These are phyloP conservation scores for Spermophilus dauricus DNA, from an alignment of 2,113 vertebrate species.

Conservation along the genomic window DNA sequence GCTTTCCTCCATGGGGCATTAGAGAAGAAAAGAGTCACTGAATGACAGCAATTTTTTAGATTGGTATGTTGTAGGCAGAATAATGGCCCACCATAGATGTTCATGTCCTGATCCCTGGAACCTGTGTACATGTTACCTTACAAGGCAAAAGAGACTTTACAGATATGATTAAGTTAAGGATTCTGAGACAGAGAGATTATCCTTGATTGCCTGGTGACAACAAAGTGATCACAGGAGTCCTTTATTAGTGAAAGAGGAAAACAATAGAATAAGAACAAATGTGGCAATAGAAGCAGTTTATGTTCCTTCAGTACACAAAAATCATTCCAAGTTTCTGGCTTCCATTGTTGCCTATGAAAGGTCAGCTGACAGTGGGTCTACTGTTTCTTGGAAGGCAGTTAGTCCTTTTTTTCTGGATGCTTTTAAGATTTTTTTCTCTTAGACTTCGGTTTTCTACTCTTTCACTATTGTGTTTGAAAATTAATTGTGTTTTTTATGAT, in stretches of 20 bases:
- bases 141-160: not conserved
- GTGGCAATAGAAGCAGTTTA: not conserved
- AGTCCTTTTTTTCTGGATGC: not conserved
- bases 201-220: not conserved
- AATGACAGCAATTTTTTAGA: not conserved
- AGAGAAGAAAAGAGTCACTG: not conserved
- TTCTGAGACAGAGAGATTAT: not conserved
- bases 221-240: not conserved
- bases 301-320: conserved; percentile 30
- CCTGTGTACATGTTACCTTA: not conserved
- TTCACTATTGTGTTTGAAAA: not conserved
- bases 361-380: not conserved
- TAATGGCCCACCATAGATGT: not conserved
- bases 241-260: not conserved
- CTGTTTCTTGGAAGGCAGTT: not conserved
- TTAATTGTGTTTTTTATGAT: not conserved
- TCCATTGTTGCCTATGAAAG: not conserved
- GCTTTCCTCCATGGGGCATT: not conserved
- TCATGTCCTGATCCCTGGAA: not conserved
- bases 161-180: not conserved
- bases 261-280: not conserved
- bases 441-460: not conserved
- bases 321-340: conserved; percentile 40
- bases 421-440: not conserved
- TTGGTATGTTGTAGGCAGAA: not conserved